phyloP scores from a whole-genome alignment of 1,140 invertebrate genomes.

The Propsilocerus akamusi region DNA sequence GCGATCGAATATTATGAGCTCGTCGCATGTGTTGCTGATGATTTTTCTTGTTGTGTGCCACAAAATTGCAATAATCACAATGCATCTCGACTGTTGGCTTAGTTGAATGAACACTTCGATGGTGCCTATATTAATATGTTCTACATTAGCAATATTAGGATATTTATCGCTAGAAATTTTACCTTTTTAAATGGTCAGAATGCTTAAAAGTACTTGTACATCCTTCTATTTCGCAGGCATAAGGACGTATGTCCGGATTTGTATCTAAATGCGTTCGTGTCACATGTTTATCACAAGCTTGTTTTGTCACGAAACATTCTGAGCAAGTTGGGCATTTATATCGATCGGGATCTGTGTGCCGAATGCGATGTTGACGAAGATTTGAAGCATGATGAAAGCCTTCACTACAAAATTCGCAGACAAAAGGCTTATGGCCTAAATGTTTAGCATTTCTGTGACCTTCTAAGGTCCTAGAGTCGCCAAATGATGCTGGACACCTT shows the following conservation, averaged over 20 bases:
- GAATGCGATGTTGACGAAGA: not conserved
- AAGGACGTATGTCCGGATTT: not conserved
- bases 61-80: not conserved
- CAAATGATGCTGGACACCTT: too few species aligned
- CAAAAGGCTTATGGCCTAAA: not conserved
- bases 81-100: not conserved
- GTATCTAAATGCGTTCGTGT: not conserved
- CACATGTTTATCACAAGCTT: not conserved
- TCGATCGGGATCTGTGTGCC: not conserved
- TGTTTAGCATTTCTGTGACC: constrained; percentile 1
- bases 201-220: not conserved
- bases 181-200: not conserved
- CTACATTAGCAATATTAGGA: too few species aligned
- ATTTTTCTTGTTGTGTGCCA: not conserved
- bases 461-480: constrained; percentile 21
- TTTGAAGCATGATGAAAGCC: not conserved
- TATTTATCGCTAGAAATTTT: too few species aligned
- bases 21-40: not conserved
- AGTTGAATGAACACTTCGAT: too few species aligned
- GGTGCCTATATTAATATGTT: too few species aligned
- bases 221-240: not conserved
- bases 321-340: not conserved
- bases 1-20: not conserved
- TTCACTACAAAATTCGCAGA: constrained; percentile 3
- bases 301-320: not conserved